Percentiles rank a stretch among this genome's conserved stretches.
These are phyloP conservation scores for Mesorhabditis spiculigera DNA, from an alignment of 2,888 invertebrate species.

Conservation along the genomic window DNA sequence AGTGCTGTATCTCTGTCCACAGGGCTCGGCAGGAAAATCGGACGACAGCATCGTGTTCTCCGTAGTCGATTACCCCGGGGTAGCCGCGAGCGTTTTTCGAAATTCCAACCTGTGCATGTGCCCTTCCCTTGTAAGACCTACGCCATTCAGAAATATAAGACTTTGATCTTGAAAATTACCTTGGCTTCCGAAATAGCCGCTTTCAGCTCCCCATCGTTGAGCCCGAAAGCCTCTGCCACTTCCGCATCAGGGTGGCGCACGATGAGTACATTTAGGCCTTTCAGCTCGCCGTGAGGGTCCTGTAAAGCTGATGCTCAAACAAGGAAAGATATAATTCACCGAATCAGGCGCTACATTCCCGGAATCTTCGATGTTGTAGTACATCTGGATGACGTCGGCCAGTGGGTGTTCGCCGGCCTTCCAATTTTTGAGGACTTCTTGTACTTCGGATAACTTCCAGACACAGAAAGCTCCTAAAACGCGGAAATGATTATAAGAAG, in stretches of 20 bases:
- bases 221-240: constrained; percentile 71
- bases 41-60: no score
- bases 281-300: constrained; percentile 84
- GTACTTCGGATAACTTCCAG: constrained; percentile 65
- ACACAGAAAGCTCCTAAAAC: constrained; percentile 78
- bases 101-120: no score
- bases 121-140: no score
- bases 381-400: constrained; percentile 74
- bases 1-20: no score
- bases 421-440: constrained; percentile 11
- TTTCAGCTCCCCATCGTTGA: constrained; percentile 64
- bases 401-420: constrained; percentile 58
- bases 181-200: constrained; percentile 66
- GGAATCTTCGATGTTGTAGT: constrained; percentile 73
- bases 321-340: background rate
- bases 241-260: constrained; percentile 60
- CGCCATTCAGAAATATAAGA: no score
- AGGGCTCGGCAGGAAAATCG: no score
- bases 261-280: constrained; percentile 80
- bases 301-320: constrained; percentile 57
- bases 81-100: no score
- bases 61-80: no score
- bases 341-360: constrained; percentile 72
- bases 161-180: background rate
- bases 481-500: background rate